phyloP scores from a whole-genome alignment of 2,888 invertebrate species.

The Lycia hirtaria region DNA sequence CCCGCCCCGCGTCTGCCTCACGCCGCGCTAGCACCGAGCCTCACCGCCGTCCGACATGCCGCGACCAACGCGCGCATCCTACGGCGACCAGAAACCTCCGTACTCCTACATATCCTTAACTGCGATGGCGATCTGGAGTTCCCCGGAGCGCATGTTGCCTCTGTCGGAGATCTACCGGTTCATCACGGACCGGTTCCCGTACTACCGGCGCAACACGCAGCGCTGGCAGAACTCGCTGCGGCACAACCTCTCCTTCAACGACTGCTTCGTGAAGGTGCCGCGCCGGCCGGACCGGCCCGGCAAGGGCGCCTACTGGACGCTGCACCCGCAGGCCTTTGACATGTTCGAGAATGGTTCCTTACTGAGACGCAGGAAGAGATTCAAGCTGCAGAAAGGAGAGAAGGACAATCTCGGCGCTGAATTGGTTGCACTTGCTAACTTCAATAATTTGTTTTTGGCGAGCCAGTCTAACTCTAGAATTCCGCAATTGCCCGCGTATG shows the following conservation, averaged over 20 bases:
- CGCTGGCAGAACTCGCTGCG: slow-evolving; percentile 93
- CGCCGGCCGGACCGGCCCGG: slow-evolving; percentile 92
- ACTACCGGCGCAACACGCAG: slow-evolving; percentile 95
- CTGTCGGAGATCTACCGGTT: slow-evolving; percentile 86
- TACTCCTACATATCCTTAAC: slow-evolving; percentile 73
- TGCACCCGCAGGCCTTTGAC: slow-evolving; percentile 92
- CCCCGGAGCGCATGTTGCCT: slow-evolving; percentile 98
- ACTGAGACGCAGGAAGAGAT: slow-evolving; percentile 91
- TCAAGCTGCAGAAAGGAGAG: slow-evolving; percentile 86
- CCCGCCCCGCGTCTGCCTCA: slow-evolving; percentile 44
- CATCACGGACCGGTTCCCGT: slow-evolving; percentile 96
- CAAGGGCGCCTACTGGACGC: slow-evolving; percentile 94
- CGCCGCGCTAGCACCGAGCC: slow-evolving; percentile 67
- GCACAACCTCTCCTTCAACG: slow-evolving; percentile 98
- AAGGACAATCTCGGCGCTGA: slow-evolving; percentile 84
- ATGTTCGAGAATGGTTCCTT: slow-evolving; percentile 97
- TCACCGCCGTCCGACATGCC: slow-evolving; percentile 90
- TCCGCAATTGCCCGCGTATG: slow-evolving; percentile 52
- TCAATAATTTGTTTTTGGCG: slow-evolving; percentile 86
- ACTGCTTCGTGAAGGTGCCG: slow-evolving; percentile 97
- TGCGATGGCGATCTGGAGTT: slow-evolving; percentile 97
- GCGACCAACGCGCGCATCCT: slow-evolving; percentile 94
- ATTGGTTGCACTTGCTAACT: slow-evolving; percentile 87
- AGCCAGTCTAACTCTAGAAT: slow-evolving; percentile 52
- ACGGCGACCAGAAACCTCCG: slow-evolving; percentile 90